Conservation (phyloP, 1,140 invertebrate genomes). For the Zaprionus tsacasi region DNA sequence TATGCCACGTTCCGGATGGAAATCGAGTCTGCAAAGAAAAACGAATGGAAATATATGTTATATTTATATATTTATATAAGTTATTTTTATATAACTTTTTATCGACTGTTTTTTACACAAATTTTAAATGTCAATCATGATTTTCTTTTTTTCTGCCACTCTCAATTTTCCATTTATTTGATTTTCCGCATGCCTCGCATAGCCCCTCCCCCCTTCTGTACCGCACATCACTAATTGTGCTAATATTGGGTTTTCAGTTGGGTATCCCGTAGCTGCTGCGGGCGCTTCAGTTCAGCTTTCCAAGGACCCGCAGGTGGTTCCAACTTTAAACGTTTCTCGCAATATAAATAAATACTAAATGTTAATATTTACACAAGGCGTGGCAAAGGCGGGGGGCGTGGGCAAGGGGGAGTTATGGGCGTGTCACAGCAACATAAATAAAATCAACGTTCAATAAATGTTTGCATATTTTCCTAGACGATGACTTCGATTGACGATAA, state of each 20-base stretch:
- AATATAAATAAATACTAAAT: constrained; percentile 78
- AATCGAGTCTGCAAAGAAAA: constrained; percentile 87
- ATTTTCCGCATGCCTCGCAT: constrained; percentile 32
- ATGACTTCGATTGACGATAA: constrained; percentile 48
- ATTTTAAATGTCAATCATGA: not conserved
- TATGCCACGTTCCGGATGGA: constrained; percentile 90
- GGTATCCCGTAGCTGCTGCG: constrained; percentile 33
- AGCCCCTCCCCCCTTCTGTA: not conserved
- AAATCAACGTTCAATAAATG: constrained; percentile 82
- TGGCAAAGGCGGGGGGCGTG: not conserved
- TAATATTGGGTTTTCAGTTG: constrained; percentile 70
- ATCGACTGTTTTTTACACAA: constrained; percentile 13
- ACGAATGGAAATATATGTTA: not conserved
- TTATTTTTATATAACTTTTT: not conserved
- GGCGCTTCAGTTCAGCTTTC: constrained; percentile 13
- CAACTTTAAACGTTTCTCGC: constrained; percentile 75
- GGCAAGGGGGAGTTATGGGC: not conserved
- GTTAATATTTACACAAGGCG: constrained; percentile 66
- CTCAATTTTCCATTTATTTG: constrained; percentile 65
- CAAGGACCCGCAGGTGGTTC: constrained; percentile 66
- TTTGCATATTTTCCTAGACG: constrained; percentile 80
- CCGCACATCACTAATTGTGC: constrained; percentile 67
- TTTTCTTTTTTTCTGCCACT: not conserved
- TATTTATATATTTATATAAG: too few relatives aligned
- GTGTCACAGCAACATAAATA: constrained; percentile 71